These are phyloP conservation scores for Tylochromis polylepis DNA, from an alignment of 2,113 vertebrate species.

Conservation along the genomic window DNA sequence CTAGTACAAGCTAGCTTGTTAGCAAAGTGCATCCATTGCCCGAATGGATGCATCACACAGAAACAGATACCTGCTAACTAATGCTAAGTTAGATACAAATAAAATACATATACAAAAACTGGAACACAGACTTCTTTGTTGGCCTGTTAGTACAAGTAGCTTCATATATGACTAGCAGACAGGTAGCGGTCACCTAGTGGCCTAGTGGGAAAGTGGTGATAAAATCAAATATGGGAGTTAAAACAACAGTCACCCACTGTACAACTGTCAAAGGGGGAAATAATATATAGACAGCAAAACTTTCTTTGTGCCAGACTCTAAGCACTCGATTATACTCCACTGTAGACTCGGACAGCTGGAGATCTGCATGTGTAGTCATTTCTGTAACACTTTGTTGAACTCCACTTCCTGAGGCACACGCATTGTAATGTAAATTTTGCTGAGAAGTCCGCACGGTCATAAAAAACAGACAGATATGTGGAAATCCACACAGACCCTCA, in stretches of 20 bases:
- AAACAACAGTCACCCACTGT: background rate
- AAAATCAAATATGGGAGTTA: background rate
- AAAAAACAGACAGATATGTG: background rate
- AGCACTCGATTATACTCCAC: background rate
- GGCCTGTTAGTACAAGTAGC: background rate
- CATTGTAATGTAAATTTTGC: background rate
- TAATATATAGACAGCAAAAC: background rate
- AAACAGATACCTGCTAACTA: background rate
- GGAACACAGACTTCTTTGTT: background rate
- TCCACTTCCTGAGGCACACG: rapidly evolving
- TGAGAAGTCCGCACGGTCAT: background rate
- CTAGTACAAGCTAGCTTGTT: background rate
- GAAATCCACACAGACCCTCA: background rate
- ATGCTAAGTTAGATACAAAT: background rate
- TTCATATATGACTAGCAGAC: background rate
- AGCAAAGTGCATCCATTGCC: background rate
- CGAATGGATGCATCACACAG: background rate
- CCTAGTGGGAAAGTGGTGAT: background rate
- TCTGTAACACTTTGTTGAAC: background rate
- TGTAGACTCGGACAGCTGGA: background rate
- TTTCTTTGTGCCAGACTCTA: too few species aligned
- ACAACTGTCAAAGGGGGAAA: background rate
- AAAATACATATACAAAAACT: background rate
- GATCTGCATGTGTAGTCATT: background rate
- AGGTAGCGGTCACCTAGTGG: background rate